phyloP scores from a whole-genome alignment of 2,113 vertebrate genomes.

The Myanophis thanlyinensis region DNA sequence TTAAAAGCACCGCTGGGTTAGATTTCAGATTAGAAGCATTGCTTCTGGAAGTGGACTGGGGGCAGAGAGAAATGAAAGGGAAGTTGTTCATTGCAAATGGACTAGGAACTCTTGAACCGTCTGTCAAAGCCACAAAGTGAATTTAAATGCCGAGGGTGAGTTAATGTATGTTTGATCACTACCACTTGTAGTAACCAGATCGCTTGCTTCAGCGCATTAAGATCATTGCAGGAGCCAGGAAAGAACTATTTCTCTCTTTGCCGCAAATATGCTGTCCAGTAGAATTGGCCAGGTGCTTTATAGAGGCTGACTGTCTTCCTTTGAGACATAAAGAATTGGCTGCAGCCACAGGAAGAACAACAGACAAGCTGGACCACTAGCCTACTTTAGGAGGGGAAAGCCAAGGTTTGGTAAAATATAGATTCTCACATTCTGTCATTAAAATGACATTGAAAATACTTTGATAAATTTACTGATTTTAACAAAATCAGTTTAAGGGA shows the following conservation, averaged over 20 bases:
- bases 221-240: conserved; percentile 50
- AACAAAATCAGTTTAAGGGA: conserved; percentile 39
- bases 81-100: background rate
- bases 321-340: conserved; percentile 50
- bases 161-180: conserved; percentile 26
- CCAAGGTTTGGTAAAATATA: conserved; percentile 34
- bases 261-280: conserved; percentile 18
- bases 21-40: background rate
- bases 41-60: background rate
- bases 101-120: conserved; percentile 8
- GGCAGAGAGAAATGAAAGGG: background rate
- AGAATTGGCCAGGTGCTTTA: conserved; percentile 40
- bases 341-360: conserved; percentile 52
- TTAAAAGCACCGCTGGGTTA: background rate
- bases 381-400: conserved; percentile 37
- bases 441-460: conserved; percentile 32
- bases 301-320: conserved; percentile 53
- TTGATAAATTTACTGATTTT: conserved; percentile 40
- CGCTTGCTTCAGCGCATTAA: conserved; percentile 19
- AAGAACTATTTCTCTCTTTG: conserved; percentile 39
- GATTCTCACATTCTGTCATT: conserved; percentile 38
- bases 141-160: conserved; percentile 14
- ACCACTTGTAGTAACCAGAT: conserved; percentile 39
- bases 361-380: conserved; percentile 25
- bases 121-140: conserved; percentile 14